Base-by-base conservation (phyloP, 2,888 invertebrate species). In the Calliphora vomitoria region DNA sequence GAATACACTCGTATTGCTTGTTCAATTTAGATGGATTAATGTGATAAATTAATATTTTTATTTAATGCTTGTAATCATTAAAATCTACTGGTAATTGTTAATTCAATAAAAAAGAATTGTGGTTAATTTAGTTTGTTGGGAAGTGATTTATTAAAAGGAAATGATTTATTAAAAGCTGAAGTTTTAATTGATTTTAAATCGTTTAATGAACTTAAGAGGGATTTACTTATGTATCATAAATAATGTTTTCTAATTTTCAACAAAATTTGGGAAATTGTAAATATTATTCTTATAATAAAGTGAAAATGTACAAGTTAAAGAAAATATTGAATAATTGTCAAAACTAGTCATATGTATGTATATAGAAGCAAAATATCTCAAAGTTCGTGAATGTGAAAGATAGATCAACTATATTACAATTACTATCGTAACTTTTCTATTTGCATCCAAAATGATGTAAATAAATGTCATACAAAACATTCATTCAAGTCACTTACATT, bases 121-220 rank as follows among this genome's bases (percentile, higher is more conserved):
- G 55, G 53, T 64, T 20, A 15, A 25, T 25, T 25, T 25, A 41
- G 41, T 13, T 44, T 50, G 10, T 69, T 78, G 69, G 82, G 76
- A 85, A 82, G 75, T 85, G 31, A 18, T 81, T 81, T 60, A 66
- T 82, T 74, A 60, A 50, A 50, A 5, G 50, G 76, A 85, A 82
- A 69, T 85, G 31, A 18, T 81, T 81, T 60, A 66, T 82, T 74
- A 60, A 50, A 50, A 5, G 50, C 1, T 50, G 50, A 81, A 76
- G 35, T 38, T 20, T 66, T 79, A 31, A 60, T 60, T 44, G 41
- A 41, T 58, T 18, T 74, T 58, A 11, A 20, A 25, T n/a, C 15
- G 11, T 25, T 58, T 25, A 25, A 58, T 58, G 5, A 20, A 66
- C 20, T 13, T 11, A 11, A 13, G 0, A 44, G 44, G 11, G 4